Evolutionary conservation across 2,888 invertebrate species (phyloP), one percentile per base, ranked within the genome.

Genomic region (Calameuta idolon): DNA sequence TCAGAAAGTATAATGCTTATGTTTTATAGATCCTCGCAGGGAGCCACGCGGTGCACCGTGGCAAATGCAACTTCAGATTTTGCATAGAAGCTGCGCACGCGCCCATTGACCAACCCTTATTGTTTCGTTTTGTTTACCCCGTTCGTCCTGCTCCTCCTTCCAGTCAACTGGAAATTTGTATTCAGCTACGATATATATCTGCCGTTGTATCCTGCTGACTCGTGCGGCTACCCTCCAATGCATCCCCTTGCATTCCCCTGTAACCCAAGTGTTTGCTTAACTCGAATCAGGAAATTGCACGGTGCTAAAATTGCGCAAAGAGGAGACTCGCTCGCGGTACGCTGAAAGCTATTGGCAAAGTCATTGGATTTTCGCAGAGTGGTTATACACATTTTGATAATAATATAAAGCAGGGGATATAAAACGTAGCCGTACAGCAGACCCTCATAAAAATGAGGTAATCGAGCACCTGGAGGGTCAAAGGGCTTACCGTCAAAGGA

Each of bases 1-100:
- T 89, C 87, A 87, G 83, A 88, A 89, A 88, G 87, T 87, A 86
- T 88, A 88, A 88, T 87, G 86, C 85, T 86, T 83, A 83, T 85
- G 85, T 84, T 85, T 85, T 87, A 86, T 86, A 86, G 87, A 88
- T 87, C 75, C 74, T 37, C 77, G 75, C 75, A 79, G 76, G 75
- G 69, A 55, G 23, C 55, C 55, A 55, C 9, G 23, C 73, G 77
- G 79, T 75, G 37, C 73, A 73, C 75, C 74, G 69, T n/a, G 73
- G 37, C 12, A 15, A 30, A 71, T 74, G 79, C 74, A 78, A 35
- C 74, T 75, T 75, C 69, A 69, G 73, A 78, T 74, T 79, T 78
- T 79, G 79, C 81, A 81, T 81, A 31, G 69, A 77, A 75, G 23
- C 75, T 40, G 75, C 35, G 69, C 75, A 37, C 69, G 76, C 74